These are phyloP conservation scores for Malurus splendens DNA, from an alignment of 2,797 vertebrate species.

Conservation along the genomic window DNA sequence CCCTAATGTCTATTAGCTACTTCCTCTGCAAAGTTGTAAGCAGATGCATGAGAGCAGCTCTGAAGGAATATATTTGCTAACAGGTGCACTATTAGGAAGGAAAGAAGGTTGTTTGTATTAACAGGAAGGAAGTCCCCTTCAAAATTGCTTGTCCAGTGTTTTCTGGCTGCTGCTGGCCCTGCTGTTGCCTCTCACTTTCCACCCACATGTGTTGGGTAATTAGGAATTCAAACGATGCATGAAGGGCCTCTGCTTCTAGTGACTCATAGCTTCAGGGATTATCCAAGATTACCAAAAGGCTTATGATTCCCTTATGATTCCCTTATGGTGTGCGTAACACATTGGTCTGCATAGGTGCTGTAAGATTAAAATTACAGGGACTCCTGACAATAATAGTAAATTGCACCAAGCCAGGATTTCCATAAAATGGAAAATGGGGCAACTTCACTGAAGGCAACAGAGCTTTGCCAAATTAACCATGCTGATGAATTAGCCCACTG, in stretches of 20 bases:
- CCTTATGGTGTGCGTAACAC: background rate
- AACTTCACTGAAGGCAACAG: background rate
- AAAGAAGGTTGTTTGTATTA: conserved; percentile 16
- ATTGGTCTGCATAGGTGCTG: background rate
- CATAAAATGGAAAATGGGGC: background rate
- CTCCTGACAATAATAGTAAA: background rate
- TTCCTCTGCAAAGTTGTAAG: conserved; percentile 34
- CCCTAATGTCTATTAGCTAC: conserved; percentile 49
- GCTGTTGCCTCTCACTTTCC: conserved; percentile 41
- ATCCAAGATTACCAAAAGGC: background rate
- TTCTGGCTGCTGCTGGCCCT: conserved; percentile 16
- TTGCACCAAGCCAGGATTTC: background rate
- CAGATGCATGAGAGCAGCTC: background rate
- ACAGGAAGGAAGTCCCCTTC: conserved; percentile 17
- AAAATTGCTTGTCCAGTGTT: background rate
- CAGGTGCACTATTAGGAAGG: conserved; percentile 44
- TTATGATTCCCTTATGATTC: background rate
- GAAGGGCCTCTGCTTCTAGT: conserved; percentile 30
- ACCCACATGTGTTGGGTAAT: conserved; percentile 18
- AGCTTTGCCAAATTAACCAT: background rate
- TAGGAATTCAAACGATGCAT: conserved; percentile 27
- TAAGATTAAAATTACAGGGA: background rate
- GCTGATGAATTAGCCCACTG: background rate
- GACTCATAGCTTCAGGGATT: conserved; percentile 47
- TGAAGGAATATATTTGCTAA: conserved; percentile 10